Evolutionary conservation across 2,113 vertebrate genomes (phyloP).

Genomic region (Melospiza georgiana): DNA sequence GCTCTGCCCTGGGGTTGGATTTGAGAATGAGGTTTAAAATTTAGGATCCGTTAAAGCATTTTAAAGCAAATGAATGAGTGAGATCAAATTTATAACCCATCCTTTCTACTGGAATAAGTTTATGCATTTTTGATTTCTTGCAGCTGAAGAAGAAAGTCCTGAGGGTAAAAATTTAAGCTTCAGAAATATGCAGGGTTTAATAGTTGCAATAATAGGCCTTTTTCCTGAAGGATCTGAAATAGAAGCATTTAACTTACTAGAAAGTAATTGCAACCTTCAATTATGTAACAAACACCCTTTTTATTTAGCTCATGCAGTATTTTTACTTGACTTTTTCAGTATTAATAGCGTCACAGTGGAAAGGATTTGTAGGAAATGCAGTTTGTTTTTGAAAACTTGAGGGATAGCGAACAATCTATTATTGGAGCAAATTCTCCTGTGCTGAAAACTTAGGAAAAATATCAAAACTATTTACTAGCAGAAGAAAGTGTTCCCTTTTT

Average conservation of each 20-base stretch:
- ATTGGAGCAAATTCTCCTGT: not conserved
- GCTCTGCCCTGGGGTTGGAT: not conserved
- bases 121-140: not conserved
- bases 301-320: not conserved
- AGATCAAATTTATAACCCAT: not conserved
- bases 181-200: constrained; percentile 1
- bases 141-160: not conserved
- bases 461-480: not conserved
- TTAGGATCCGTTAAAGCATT: not conserved
- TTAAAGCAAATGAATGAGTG: not conserved
- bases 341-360: not conserved
- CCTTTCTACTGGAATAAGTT: not conserved
- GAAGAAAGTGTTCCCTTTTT: not conserved
- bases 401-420: not conserved
- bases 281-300: not conserved
- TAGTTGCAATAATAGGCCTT: not conserved
- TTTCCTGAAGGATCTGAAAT: not conserved
- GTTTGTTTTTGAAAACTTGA: not conserved
- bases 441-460: not conserved
- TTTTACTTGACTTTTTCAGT: not conserved
- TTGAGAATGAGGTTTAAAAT: not conserved
- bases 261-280: constrained; percentile 10
- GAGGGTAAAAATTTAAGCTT: constrained; percentile 1
- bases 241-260: not conserved
- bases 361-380: not conserved